Percentiles rank a stretch among this genome's conserved stretches.
Evolutionary conservation across 2,888 invertebrate genomes (phyloP).

Genomic region (Lochmaea capreae): DNA sequence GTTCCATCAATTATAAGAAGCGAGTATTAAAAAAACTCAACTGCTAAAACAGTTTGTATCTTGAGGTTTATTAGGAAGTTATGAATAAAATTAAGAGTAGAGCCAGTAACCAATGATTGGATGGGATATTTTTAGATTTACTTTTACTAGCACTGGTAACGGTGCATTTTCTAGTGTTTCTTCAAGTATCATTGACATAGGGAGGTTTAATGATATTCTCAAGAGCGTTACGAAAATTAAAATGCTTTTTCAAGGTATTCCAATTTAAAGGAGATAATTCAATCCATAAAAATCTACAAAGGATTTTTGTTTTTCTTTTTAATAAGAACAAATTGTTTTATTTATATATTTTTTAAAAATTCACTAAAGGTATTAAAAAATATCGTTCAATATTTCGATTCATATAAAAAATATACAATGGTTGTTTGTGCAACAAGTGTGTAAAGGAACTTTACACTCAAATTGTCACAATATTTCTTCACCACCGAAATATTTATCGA

Average conservation of each 20-base stretch:
- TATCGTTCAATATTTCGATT: too few relatives aligned
- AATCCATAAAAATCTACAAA: too few relatives aligned
- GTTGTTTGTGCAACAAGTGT: too few relatives aligned
- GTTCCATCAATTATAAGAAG: not conserved
- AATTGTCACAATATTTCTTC: too few relatives aligned
- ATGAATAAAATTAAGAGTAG: not conserved
- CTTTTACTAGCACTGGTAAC: not conserved
- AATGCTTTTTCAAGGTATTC: not conserved
- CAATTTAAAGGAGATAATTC: too few relatives aligned
- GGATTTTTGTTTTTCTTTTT: not conserved
- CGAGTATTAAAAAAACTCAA: not conserved
- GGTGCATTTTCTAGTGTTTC: not conserved
- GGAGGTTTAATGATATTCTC: not conserved
- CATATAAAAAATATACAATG: too few relatives aligned
- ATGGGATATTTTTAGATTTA: not conserved
- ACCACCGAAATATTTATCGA: too few relatives aligned
- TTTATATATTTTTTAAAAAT: too few relatives aligned
- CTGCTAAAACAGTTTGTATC: not conserved
- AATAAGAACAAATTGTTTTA: not conserved
- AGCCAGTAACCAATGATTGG: not conserved
- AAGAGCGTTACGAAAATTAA: not conserved
- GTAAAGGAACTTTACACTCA: too few relatives aligned
- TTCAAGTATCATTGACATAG: not conserved
- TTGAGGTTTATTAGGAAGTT: not conserved
- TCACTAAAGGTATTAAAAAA: too few relatives aligned